Conservation (phyloP, 2,888 invertebrate species). For the Drosophila seclusa region DNA sequence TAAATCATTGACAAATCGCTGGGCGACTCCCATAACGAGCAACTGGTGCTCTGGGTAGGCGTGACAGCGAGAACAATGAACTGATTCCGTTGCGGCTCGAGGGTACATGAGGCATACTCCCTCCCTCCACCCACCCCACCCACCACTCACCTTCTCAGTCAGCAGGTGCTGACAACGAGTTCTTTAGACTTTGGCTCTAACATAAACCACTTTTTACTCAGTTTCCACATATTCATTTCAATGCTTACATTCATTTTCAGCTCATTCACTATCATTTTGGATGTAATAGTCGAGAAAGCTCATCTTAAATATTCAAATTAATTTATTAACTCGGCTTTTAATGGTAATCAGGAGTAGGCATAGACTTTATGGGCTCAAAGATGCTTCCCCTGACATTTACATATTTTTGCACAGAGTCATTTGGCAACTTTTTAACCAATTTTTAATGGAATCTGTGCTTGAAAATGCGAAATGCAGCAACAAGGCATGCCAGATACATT, state of each 20-base stretch:
- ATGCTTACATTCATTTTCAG: background rate
- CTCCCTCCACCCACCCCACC: too few relatives aligned
- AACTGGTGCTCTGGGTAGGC: slow-evolving; percentile 48
- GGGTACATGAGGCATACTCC: background rate
- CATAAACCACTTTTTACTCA: background rate
- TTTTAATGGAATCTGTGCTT: too few relatives aligned
- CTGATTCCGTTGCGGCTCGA: slow-evolving; percentile 16
- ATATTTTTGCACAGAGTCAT: background rate
- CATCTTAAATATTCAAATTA: background rate
- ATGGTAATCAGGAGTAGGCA: background rate
- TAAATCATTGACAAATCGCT: slow-evolving; percentile 56
- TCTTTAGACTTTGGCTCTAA: background rate
- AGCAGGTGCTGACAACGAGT: background rate
- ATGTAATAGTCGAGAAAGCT: background rate
- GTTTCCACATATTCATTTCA: background rate
- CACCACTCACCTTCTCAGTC: background rate
- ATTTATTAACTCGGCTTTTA: background rate
- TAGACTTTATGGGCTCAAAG: background rate
- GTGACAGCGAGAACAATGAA: slow-evolving; percentile 26
- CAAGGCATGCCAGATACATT: background rate
- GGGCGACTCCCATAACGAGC: slow-evolving; percentile 54
- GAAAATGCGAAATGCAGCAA: background rate
- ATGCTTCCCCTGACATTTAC: background rate
- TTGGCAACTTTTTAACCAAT: background rate
- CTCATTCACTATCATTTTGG: background rate